Evolutionary conservation across 2,888 invertebrate species (phyloP).

Genomic region (Tinea pellionella): DNA sequence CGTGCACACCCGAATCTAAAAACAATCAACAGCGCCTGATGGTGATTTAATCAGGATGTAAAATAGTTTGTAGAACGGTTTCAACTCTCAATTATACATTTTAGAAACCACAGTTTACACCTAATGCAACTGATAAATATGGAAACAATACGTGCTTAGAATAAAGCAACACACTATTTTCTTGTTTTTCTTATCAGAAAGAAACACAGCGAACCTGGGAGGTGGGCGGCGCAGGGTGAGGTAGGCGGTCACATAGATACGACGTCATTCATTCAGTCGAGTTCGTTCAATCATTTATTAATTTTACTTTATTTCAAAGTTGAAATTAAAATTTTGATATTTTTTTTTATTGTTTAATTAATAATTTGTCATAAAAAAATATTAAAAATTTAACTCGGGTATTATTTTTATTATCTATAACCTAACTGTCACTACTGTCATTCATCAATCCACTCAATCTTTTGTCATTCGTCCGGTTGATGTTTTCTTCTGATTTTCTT

Average conservation of each 20-base stretch:
- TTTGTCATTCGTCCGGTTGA: too few relatives aligned
- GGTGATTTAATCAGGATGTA: not conserved
- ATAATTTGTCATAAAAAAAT: too few relatives aligned
- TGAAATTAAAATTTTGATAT: too few relatives aligned
- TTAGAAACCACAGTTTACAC: not conserved
- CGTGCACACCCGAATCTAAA: constrained; percentile 8
- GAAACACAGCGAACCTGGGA: constrained; percentile 25
- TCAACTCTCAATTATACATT: not conserved
- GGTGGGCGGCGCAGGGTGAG: constrained; percentile 26
- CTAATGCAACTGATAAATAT: constrained; percentile 23
- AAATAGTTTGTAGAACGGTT: not conserved
- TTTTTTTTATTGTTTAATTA: too few relatives aligned
- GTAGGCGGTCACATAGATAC: not conserved
- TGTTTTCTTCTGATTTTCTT: too few relatives aligned
- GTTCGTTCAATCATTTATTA: too few relatives aligned
- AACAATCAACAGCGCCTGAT: constrained; percentile 1
- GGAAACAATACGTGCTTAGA: constrained; percentile 32
- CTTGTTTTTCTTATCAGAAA: constrained; percentile 27
- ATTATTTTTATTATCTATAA: too few relatives aligned
- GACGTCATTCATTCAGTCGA: too few relatives aligned
- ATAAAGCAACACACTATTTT: constrained; percentile 38
- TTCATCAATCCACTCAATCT: too few relatives aligned
- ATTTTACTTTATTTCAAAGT: too few relatives aligned
- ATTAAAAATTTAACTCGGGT: too few relatives aligned
- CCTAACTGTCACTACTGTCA: too few relatives aligned